phyloP scores from a whole-genome alignment of 2,888 invertebrate species.

The Steinernema carpocapsae region DNA sequence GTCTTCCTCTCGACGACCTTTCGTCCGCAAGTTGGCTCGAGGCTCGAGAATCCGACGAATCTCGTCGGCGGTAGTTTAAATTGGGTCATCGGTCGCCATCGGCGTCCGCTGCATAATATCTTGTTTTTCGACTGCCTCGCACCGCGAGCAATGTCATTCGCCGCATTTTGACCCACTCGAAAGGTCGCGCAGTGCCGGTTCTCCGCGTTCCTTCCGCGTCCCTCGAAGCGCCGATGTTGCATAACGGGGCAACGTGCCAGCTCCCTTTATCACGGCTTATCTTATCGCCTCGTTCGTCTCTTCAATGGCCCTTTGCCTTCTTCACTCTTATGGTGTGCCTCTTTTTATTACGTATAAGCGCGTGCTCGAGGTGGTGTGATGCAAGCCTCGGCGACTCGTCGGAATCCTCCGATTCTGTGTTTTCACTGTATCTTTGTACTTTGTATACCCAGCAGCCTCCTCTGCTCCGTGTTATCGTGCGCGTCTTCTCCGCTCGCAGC shows the following conservation, averaged over 20 bases:
- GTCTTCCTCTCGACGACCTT: slow-evolving; percentile 2
- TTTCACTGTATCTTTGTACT: slow-evolving; percentile 25
- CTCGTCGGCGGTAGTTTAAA: slow-evolving; percentile 3
- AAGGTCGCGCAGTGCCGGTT: slow-evolving; percentile 27
- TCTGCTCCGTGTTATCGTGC: no score
- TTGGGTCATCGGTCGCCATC: slow-evolving; percentile 21
- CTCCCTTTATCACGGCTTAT: slow-evolving; percentile 29
- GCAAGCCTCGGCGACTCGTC: neutral
- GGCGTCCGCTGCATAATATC: slow-evolving; percentile 27
- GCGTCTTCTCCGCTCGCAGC: neutral
- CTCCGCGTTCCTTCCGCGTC: neutral
- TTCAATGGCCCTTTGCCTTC: neutral
- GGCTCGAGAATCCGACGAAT: slow-evolving; percentile 26
- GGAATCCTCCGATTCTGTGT: neutral
- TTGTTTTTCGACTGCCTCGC: slow-evolving; percentile 26
- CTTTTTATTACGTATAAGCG: slow-evolving; percentile 34
- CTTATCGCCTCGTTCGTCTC: neutral
- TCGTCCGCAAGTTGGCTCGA: slow-evolving; percentile 17
- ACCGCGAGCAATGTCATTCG: slow-evolving; percentile 19
- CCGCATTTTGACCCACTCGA: slow-evolving; percentile 30
- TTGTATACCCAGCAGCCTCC: slow-evolving; percentile 1
- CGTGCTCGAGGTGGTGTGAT: slow-evolving; percentile 27
- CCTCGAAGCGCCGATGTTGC: slow-evolving; percentile 13
- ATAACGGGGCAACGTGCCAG: slow-evolving; percentile 27
- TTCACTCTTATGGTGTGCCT: neutral